These are phyloP conservation scores for Burhinus oedicnemus DNA, from an alignment of 2,113 vertebrate genomes.

Conservation along the genomic window DNA sequence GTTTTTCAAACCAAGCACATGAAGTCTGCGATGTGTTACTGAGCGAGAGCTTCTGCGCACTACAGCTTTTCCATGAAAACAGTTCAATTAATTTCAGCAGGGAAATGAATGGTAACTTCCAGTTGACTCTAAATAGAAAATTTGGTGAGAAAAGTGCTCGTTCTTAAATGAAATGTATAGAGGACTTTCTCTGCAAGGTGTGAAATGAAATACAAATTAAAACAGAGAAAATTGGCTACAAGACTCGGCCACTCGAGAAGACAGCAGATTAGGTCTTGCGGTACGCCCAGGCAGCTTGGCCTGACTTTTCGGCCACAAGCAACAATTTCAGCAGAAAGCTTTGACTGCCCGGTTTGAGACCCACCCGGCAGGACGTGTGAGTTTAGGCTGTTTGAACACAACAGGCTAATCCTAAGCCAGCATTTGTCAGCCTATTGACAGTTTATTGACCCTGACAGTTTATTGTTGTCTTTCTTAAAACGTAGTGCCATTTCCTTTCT, in stretches of 20 bases:
- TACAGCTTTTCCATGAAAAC: not conserved
- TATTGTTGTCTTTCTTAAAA: not conserved
- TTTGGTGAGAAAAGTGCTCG: not conserved
- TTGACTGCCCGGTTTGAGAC: not conserved
- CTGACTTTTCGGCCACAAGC: not conserved
- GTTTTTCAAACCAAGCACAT: not conserved
- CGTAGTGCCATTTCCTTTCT: rapidly evolving
- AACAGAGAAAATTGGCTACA: not conserved
- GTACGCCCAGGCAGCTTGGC: not conserved
- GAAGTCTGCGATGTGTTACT: not conserved
- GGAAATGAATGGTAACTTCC: not conserved
- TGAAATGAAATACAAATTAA: not conserved
- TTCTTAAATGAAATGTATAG: rapidly evolving
- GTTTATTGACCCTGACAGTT: not conserved
- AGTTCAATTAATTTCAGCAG: not conserved
- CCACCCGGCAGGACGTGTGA: not conserved
- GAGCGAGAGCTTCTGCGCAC: not conserved
- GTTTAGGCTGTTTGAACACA: not conserved
- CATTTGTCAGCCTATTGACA: not conserved
- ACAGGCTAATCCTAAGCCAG: not conserved
- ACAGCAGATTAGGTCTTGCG: not conserved
- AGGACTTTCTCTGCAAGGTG: not conserved
- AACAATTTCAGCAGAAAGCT: not conserved
- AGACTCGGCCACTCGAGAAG: not conserved
- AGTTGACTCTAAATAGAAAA: not conserved